Conservation (phyloP, 2,888 invertebrate species). For the Nymphalis polychloros region DNA sequence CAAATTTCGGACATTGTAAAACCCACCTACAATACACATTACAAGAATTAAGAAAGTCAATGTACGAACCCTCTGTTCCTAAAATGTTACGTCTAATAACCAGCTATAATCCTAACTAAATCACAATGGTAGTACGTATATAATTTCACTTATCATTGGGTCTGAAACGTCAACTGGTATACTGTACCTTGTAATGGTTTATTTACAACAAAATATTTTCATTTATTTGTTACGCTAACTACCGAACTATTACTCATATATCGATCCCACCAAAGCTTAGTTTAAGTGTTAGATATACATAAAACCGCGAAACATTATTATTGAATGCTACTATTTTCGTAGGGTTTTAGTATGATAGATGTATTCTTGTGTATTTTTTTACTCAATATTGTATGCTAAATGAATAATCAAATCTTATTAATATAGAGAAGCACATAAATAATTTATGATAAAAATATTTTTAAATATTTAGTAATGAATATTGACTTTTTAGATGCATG, state of each 20-base stretch:
- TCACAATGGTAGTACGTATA: not conserved
- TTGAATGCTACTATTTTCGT: slow-evolving; percentile 43
- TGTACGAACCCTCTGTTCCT: not conserved
- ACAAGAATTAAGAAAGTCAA: slow-evolving; percentile 17
- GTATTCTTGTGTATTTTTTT: slow-evolving; percentile 36
- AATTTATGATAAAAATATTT: slow-evolving; percentile 9
- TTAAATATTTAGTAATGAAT: slow-evolving; percentile 8
- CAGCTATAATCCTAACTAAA: too few species aligned
- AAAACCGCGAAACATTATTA: slow-evolving; percentile 53
- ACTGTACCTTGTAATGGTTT: slow-evolving; percentile 1
- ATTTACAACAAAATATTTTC: slow-evolving; percentile 17
- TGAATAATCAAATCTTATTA: slow-evolving; percentile 22
- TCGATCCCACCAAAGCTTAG: slow-evolving; percentile 81
- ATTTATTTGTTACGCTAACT: slow-evolving; percentile 42
- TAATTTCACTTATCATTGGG: not conserved
- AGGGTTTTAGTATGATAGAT: slow-evolving; percentile 44
- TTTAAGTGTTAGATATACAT: slow-evolving; percentile 70
- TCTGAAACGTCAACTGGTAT: not conserved
- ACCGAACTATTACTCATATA: slow-evolving; percentile 61
- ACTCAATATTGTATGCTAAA: slow-evolving; percentile 28
- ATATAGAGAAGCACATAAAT: slow-evolving; percentile 20
- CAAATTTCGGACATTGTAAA: slow-evolving; percentile 40
- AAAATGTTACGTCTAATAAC: too few species aligned
- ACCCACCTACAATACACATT: slow-evolving; percentile 39
- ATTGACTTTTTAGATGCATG: slow-evolving; percentile 23